Evolutionary conservation across 2,113 vertebrate species (phyloP).

Genomic region (Charadrius vociferus): DNA sequence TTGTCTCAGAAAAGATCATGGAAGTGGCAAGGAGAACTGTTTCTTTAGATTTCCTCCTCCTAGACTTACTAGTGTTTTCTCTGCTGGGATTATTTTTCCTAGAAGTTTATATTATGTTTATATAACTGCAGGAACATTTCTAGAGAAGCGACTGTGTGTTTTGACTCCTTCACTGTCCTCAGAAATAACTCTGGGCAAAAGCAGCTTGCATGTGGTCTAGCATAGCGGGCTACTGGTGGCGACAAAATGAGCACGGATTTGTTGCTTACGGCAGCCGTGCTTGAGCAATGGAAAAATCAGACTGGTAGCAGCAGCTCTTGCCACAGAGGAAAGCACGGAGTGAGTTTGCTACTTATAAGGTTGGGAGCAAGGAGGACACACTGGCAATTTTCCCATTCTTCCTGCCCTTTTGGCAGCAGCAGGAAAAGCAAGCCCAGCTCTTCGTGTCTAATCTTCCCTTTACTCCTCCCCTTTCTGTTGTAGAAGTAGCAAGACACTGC

Average conservation of each 20-base stretch:
- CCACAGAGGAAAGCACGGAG: not conserved
- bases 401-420: not conserved
- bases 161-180: not conserved
- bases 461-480: not conserved
- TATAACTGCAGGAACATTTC: not conserved
- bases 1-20: not conserved
- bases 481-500: not conserved
- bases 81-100: not conserved
- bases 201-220: not conserved
- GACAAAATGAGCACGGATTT: not conserved
- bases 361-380: not conserved
- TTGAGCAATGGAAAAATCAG: not conserved
- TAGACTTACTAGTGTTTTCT: not conserved
- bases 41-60: not conserved
- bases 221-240: rapidly evolving
- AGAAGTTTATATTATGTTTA: not conserved
- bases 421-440: not conserved
- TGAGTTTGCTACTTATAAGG: not conserved
- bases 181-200: not conserved
- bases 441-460: not conserved
- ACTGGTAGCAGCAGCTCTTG: not conserved
- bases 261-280: not conserved
- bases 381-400: not conserved
- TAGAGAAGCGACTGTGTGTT: not conserved
- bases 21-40: not conserved